Evolutionary conservation across 2,797 vertebrate genomes (phyloP).

Genomic region (Esox lucius): DNA sequence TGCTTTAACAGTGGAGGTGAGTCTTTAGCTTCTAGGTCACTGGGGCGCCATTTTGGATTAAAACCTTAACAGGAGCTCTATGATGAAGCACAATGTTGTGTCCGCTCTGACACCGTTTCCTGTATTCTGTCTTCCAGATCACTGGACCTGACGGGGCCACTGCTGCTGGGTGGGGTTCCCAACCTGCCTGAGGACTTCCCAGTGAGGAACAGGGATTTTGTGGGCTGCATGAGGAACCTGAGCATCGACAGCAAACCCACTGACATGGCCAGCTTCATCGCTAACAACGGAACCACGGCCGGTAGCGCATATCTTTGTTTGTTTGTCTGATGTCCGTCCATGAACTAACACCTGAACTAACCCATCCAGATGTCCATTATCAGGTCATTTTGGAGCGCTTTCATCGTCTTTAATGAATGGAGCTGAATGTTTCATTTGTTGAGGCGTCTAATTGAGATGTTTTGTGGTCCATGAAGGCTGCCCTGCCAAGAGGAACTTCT

Average conservation of each 20-base stretch:
- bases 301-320: background rate
- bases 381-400: background rate
- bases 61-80: background rate
- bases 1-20: background rate
- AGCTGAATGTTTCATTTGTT: background rate
- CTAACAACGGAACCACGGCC: constrained; percentile 89
- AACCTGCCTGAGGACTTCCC: constrained; percentile 97
- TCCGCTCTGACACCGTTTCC: constrained; percentile 3
- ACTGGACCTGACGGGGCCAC: constrained; percentile 93
- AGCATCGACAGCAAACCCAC: constrained; percentile 86
- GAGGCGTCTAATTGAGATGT: background rate
- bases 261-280: constrained; percentile 94
- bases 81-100: constrained; percentile 5
- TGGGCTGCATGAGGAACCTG: constrained; percentile 96
- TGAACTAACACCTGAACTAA: no score
- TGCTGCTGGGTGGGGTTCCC: constrained; percentile 93
- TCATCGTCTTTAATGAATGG: background rate
- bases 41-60: background rate
- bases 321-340: background rate
- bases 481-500: constrained; percentile 87
- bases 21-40: background rate
- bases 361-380: no score
- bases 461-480: constrained; percentile 78
- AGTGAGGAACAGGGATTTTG: constrained; percentile 89
- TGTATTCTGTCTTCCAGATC: constrained; percentile 73